A percentile compares a stretch with the other conserved stretches of the same genome.
Conservation (phyloP, 92 coral and sea anemone species). For the Meandrina meandrites region DNA sequence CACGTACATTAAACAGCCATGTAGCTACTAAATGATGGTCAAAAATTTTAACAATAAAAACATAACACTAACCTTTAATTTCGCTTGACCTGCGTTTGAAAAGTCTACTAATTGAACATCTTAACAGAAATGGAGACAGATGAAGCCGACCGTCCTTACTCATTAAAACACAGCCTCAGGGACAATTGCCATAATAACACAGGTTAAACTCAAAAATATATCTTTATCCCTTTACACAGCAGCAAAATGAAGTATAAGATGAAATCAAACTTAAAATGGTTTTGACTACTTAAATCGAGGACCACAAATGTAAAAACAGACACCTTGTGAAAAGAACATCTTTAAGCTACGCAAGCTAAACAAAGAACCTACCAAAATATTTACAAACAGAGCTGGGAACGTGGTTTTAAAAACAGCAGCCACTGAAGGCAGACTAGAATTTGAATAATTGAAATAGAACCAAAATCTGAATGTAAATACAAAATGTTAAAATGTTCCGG, state of each 20-base stretch:
- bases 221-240: background rate
- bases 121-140: background rate
- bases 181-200: background rate
- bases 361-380: slow-evolving; percentile 24
- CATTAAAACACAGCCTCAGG: slow-evolving; percentile 21
- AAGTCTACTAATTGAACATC: background rate
- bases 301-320: background rate
- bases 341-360: background rate
- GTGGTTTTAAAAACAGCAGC: background rate
- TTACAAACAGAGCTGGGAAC: background rate
- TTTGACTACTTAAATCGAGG: background rate
- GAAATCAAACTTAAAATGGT: background rate
- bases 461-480: slow-evolving; percentile 2
- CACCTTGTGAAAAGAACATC: background rate
- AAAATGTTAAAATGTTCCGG: background rate
- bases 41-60: background rate
- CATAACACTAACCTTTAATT: background rate
- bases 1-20: background rate
- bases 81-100: background rate
- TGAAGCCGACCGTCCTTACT: background rate
- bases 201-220: background rate
- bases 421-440: background rate
- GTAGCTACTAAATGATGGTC: background rate
- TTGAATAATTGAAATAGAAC: background rate
- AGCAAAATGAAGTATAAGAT: background rate